Conservation (phyloP, 1,140 invertebrate species). For the Aphelinus certus region DNA sequence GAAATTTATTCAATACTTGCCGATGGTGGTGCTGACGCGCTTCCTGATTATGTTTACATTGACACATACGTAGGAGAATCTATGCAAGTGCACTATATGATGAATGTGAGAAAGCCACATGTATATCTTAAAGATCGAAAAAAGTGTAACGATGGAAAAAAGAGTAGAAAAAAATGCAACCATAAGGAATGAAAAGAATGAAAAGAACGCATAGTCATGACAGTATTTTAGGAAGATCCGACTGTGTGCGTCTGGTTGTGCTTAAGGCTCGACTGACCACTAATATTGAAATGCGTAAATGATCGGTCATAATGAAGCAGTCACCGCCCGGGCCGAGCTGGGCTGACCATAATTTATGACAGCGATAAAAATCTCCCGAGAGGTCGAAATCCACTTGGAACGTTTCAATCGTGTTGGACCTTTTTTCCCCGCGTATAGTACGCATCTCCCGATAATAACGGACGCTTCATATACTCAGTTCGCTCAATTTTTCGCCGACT, state of each 20-base stretch:
- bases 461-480: neutral
- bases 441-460: neutral
- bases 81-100: too few relatives aligned
- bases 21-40: too few relatives aligned
- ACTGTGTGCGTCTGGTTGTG: too few relatives aligned
- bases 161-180: neutral
- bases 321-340: neutral
- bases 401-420: constrained; percentile 1
- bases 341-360: constrained; percentile 15
- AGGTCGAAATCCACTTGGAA: constrained; percentile 13
- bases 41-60: too few relatives aligned
- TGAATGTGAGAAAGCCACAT: too few relatives aligned
- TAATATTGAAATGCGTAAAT: constrained; percentile 29
- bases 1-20: too few relatives aligned
- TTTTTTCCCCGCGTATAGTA: neutral
- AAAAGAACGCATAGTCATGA: neutral
- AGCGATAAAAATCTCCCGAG: constrained; percentile 18
- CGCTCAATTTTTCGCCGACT: neutral
- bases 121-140: too few relatives aligned
- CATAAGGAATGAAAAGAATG: neutral
- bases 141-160: neutral
- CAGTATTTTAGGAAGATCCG: constrained; percentile 7
- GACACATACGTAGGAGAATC: too few relatives aligned
- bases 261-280: neutral
- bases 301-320: constrained; percentile 25